Evolutionary conservation across 1,140 invertebrate species (phyloP).

Genomic region (Drosophila melanica): DNA sequence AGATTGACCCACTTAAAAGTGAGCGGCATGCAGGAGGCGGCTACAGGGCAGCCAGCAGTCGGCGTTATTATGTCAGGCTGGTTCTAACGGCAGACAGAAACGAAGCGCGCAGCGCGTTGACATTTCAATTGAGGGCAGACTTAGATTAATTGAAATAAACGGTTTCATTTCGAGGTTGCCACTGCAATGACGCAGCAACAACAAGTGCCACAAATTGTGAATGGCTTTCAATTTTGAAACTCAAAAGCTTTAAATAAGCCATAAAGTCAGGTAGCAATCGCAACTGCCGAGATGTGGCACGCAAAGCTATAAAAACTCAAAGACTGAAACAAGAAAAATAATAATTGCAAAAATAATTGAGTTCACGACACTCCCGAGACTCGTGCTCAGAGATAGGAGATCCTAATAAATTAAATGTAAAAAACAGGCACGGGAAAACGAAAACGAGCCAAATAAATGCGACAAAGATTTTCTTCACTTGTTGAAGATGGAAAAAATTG

Average conservation of each 20-base stretch:
- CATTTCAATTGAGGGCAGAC: constrained; percentile 71
- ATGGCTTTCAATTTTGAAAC: constrained; percentile 26
- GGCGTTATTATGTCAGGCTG: constrained; percentile 67
- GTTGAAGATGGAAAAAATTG: not conserved
- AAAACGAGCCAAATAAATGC: constrained; percentile 9
- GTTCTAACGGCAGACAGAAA: constrained; percentile 32
- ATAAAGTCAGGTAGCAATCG: constrained; percentile 21
- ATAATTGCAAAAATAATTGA: constrained; percentile 81
- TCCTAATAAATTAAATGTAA: constrained; percentile 55
- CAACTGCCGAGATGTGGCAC: constrained; percentile 1
- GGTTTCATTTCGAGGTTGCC: constrained; percentile 13
- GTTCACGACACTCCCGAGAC: constrained; percentile 73
- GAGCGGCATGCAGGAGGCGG: constrained; percentile 11
- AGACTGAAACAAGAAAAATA: constrained; percentile 25
- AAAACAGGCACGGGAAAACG: constrained; percentile 39
- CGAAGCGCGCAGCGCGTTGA: constrained; percentile 45
- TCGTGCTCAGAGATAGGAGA: constrained; percentile 19
- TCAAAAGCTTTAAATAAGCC: constrained; percentile 17
- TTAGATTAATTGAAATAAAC: constrained; percentile 53
- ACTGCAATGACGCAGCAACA: constrained; percentile 44
- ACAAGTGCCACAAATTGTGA: constrained; percentile 28
- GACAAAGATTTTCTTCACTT: constrained; percentile 4
- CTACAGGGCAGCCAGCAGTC: constrained; percentile 21
- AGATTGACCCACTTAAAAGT: constrained; percentile 72
- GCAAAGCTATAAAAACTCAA: constrained; percentile 55